Percentiles rank a stretch among this genome's conserved stretches.
These are phyloP conservation scores for Dipodomys stephensi DNA, from an alignment of 2,113 vertebrate genomes.

Conservation along the genomic window DNA sequence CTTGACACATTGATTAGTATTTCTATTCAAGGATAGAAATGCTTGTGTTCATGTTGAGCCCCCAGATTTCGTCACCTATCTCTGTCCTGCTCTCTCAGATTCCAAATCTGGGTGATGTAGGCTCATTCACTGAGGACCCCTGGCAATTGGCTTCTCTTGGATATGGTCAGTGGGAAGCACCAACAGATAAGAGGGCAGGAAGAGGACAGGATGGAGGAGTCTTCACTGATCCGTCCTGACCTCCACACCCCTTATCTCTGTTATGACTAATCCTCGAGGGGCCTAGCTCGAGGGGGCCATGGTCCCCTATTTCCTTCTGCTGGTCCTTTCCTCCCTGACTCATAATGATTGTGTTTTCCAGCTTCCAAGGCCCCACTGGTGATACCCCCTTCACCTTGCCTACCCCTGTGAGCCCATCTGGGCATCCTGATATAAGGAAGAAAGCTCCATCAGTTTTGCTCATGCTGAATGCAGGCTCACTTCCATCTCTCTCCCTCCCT, in stretches of 20 bases:
- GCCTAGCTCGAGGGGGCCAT: not conserved
- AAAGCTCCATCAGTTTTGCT: not conserved
- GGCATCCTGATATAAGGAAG: not conserved
- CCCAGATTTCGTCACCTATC: not conserved
- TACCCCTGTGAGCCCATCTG: not conserved
- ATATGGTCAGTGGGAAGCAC: not conserved
- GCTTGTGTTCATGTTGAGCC: not conserved
- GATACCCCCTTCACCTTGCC: not conserved
- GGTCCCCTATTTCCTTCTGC: not conserved
- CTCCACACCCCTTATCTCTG: not conserved
- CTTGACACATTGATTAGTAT: not conserved
- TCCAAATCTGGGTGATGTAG: not conserved
- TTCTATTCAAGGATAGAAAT: not conserved
- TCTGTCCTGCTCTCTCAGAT: not conserved
- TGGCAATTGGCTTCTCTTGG: not conserved
- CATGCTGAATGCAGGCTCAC: not conserved
- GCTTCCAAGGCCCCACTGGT: not conserved
- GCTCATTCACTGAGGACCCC: not conserved
- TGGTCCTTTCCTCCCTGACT: not conserved
- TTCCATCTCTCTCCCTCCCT: rapidly evolving
- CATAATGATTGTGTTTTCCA: not conserved
- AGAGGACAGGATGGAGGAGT: not conserved
- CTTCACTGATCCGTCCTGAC: too few species aligned
- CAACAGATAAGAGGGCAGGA: not conserved
- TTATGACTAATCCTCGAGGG: not conserved